Conservation (phyloP, 1,140 invertebrate species). For the Bradynema listronoti region DNA sequence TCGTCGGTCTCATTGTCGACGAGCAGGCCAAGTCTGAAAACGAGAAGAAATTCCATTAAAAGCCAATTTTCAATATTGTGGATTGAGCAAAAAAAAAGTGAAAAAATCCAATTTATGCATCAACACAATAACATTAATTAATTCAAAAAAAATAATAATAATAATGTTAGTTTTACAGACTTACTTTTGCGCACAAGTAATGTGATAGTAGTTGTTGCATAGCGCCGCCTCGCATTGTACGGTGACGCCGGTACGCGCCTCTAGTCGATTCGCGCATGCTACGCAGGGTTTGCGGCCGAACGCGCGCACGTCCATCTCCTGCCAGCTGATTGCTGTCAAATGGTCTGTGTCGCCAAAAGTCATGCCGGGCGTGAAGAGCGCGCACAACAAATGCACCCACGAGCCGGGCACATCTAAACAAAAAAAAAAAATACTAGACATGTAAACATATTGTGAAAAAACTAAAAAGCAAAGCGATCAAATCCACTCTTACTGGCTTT, state of each 20-base stretch:
- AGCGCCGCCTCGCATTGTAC: slow-evolving; percentile 94
- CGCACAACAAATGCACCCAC: slow-evolving; percentile 95
- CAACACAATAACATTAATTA: slow-evolving; percentile 30
- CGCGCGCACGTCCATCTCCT: slow-evolving; percentile 87
- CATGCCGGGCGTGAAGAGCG: slow-evolving; percentile 88
- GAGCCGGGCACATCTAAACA: slow-evolving; percentile 57
- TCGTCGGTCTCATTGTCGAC: slow-evolving; percentile 39
- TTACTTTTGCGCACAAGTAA: slow-evolving; percentile 68
- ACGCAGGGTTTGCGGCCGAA: slow-evolving; percentile 77
- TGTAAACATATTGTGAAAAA: neutral
- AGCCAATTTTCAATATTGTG: neutral
- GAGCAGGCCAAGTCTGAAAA: slow-evolving; percentile 39
- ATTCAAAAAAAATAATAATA: neutral
- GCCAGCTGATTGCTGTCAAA: slow-evolving; percentile 70
- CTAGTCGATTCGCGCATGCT: slow-evolving; percentile 76
- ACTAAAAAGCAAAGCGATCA: slow-evolving; percentile 60
- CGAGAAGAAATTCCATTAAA: slow-evolving; percentile 5
- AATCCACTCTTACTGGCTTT: slow-evolving; percentile 72
- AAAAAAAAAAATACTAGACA: neutral
- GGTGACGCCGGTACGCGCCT: slow-evolving; percentile 81
- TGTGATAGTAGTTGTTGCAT: slow-evolving; percentile 93
- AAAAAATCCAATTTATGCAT: slow-evolving; percentile 21
- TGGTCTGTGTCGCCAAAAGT: slow-evolving; percentile 88
- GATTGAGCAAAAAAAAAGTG: neutral
- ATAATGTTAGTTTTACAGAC: neutral